Conservation (phyloP, 2,888 invertebrate genomes). For the Gisinianus flammeolus region DNA sequence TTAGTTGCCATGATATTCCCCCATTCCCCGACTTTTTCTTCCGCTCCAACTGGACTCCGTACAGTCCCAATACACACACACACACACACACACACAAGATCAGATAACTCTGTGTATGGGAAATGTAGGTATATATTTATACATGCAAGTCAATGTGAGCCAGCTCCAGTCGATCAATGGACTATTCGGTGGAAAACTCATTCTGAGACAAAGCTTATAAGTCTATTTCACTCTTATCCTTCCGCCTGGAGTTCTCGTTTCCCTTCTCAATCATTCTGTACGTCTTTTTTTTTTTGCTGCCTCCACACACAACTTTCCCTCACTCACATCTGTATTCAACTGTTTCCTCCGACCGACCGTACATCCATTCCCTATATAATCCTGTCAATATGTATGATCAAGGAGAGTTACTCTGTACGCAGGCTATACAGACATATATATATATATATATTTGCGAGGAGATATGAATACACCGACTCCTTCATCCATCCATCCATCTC, state of each 20-base stretch:
- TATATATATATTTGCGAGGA: too few species aligned
- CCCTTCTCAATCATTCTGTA: neutral
- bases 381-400: neutral
- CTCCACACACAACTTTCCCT: neutral
- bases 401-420: neutral
- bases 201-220: neutral
- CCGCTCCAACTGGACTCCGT: too few species aligned
- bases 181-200: too few species aligned
- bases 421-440: neutral
- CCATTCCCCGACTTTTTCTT: too few species aligned
- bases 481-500: constrained; percentile 14
- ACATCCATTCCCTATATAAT: neutral
- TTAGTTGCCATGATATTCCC: too few species aligned
- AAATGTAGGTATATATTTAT: neutral
- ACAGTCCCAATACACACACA: too few species aligned
- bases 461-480: too few species aligned
- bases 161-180: too few species aligned
- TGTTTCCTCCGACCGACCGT: neutral
- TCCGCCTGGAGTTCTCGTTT: neutral
- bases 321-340: neutral
- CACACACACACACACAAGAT: too few species aligned
- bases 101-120: neutral
- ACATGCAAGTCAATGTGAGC: too few species aligned
- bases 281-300: neutral
- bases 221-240: neutral